phyloP scores from a whole-genome alignment of 1,140 invertebrate genomes.

The Drosophila eugracilis region DNA sequence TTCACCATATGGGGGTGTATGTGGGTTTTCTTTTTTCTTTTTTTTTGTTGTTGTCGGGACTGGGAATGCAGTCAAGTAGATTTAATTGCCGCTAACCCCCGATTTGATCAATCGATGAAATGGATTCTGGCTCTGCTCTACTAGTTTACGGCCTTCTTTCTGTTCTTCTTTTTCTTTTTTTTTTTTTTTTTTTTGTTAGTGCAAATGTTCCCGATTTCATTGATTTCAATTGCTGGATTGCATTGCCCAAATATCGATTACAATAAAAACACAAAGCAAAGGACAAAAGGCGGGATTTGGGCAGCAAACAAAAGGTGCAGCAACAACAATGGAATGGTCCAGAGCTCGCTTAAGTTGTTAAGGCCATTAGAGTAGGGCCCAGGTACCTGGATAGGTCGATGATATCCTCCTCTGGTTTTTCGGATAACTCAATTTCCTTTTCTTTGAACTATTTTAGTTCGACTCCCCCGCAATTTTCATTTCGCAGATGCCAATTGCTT shows the following conservation, averaged over 20 bases:
- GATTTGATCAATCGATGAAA: too few species aligned
- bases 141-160: too few species aligned
- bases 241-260: slow-evolving; percentile 58
- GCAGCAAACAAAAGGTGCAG: slow-evolving; percentile 20
- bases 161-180: too few species aligned
- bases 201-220: slow-evolving; percentile 62
- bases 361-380: slow-evolving; percentile 29
- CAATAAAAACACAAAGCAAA: slow-evolving; percentile 23
- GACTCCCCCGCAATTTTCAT: slow-evolving; percentile 5
- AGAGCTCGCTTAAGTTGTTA: slow-evolving; percentile 55
- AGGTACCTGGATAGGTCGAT: slow-evolving; percentile 25
- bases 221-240: slow-evolving; percentile 55
- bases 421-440: slow-evolving; percentile 41
- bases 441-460: background rate
- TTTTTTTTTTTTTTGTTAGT: slow-evolving; percentile 16
- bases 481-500: slow-evolving; percentile 25
- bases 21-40: background rate
- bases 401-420: background rate
- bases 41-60: background rate
- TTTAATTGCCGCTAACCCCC: slow-evolving; percentile 53
- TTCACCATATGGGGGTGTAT: slow-evolving; percentile 22
- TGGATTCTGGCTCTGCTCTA: slow-evolving; percentile 6
- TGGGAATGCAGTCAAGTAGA: slow-evolving; percentile 47
- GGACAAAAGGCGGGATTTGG: slow-evolving; percentile 26
- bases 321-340: slow-evolving; percentile 16